These are phyloP conservation scores for Liopterus haemorrhoidalis DNA, from an alignment of 2,888 invertebrate species.

Conservation along the genomic window DNA sequence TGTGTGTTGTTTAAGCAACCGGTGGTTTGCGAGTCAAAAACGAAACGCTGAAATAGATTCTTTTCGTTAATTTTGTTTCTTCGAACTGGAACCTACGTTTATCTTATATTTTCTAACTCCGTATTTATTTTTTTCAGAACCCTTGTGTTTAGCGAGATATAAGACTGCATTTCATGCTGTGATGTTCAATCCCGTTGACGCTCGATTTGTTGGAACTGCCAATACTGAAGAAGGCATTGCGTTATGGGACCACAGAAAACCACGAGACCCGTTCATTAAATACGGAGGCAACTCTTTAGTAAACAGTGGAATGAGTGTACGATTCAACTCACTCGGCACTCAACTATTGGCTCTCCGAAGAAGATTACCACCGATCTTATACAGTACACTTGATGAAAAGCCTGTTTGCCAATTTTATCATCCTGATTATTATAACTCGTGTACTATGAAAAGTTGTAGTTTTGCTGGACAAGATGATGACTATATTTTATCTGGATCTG, in stretches of 20 bases:
- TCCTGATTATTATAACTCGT: conserved; percentile 88
- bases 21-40: too few species aligned
- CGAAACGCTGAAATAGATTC: too few species aligned
- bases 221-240: conserved; percentile 85
- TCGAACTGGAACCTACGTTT: too few species aligned
- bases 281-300: conserved; percentile 59
- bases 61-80: too few species aligned
- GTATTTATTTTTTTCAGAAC: conserved; percentile 46
- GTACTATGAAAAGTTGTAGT: conserved; percentile 95
- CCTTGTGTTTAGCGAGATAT: conserved; percentile 63
- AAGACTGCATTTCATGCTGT: conserved; percentile 88
- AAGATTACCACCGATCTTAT: conserved; percentile 81
- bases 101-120: too few species aligned
- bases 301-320: conserved; percentile 81
- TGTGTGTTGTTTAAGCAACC: too few species aligned
- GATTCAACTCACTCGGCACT: conserved; percentile 77
- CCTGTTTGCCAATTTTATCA: conserved; percentile 85
- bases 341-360: conserved; percentile 75
- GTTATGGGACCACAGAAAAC: conserved; percentile 83
- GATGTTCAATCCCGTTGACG: conserved; percentile 83
- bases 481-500: conserved; percentile 87
- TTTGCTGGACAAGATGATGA: conserved; percentile 88
- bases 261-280: too few species aligned
- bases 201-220: conserved; percentile 76
- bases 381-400: conserved; percentile 59